Conservation (phyloP, 2,888 invertebrate genomes). For the Morinoia aosen region DNA sequence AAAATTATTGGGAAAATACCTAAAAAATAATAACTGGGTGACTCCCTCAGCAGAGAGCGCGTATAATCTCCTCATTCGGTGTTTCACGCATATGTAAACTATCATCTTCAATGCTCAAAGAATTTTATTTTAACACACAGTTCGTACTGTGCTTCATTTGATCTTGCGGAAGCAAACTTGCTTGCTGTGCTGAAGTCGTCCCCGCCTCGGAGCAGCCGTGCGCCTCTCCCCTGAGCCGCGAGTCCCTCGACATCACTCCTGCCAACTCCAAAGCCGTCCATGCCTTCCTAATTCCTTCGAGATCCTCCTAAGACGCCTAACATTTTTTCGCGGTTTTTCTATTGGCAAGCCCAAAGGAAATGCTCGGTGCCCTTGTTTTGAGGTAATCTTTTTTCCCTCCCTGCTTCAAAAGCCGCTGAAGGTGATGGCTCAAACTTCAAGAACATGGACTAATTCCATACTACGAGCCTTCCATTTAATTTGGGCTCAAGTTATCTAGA, state of each 20-base stretch:
- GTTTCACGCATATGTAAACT: neutral
- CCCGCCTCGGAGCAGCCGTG: neutral
- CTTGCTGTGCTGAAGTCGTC: neutral
- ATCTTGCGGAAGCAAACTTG: neutral
- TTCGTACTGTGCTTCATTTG: neutral
- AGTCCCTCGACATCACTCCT: constrained; percentile 19
- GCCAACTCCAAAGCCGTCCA: constrained; percentile 27
- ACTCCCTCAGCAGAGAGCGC: neutral
- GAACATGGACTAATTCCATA: neutral
- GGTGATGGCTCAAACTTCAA: neutral
- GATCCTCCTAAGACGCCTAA: constrained; percentile 18
- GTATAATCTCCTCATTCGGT: neutral
- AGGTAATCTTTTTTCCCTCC: neutral
- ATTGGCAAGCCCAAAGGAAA: neutral
- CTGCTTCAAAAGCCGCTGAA: neutral
- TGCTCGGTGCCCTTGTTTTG: constrained; percentile 5
- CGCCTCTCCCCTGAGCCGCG: neutral
- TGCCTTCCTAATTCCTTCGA: neutral
- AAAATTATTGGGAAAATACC: neutral
- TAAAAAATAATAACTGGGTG: neutral
- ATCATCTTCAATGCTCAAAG: neutral
- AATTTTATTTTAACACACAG: neutral
- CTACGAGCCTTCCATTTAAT: neutral
- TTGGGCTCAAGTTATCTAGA: neutral
- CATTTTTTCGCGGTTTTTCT: constrained; percentile 25